Evolutionary conservation across 1,140 invertebrate species (phyloP).

Genomic region (Colletes gigas): DNA sequence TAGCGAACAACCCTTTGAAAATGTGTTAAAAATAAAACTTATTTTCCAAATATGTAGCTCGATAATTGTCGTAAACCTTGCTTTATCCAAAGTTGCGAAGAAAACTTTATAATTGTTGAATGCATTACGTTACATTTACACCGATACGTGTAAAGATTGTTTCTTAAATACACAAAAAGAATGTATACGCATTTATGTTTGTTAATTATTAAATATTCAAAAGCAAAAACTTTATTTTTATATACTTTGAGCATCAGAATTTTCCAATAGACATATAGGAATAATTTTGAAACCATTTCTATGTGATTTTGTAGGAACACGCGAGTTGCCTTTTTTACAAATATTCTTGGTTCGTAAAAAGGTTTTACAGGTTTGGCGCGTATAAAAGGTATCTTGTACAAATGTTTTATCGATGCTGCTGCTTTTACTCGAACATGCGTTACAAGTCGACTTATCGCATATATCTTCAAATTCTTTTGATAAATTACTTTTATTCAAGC

Average conservation of each 20-base stretch:
- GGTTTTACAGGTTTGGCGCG: conserved; percentile 3
- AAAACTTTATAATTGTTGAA: not conserved
- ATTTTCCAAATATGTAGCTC: too few species aligned
- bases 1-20: too few species aligned
- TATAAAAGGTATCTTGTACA: not conserved
- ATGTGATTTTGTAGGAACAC: not conserved
- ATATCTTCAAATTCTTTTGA: too few species aligned
- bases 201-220: conserved; percentile 7
- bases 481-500: not conserved
- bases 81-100: too few species aligned
- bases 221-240: not conserved
- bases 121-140: not conserved
- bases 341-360: not conserved
- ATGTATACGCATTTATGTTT: conserved; percentile 23
- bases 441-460: not conserved
- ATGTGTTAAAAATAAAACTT: too few species aligned
- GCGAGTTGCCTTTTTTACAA: not conserved
- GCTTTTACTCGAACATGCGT: not conserved
- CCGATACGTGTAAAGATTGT: too few species aligned
- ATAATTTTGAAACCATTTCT: conserved; percentile 30
- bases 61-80: too few species aligned
- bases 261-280: conserved; percentile 16
- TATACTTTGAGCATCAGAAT: not conserved
- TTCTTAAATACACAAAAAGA: not conserved
- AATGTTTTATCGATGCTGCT: not conserved